These are phyloP conservation scores for Drosophila kohkoa DNA, from an alignment of 1,140 invertebrate species.

Conservation along the genomic window DNA sequence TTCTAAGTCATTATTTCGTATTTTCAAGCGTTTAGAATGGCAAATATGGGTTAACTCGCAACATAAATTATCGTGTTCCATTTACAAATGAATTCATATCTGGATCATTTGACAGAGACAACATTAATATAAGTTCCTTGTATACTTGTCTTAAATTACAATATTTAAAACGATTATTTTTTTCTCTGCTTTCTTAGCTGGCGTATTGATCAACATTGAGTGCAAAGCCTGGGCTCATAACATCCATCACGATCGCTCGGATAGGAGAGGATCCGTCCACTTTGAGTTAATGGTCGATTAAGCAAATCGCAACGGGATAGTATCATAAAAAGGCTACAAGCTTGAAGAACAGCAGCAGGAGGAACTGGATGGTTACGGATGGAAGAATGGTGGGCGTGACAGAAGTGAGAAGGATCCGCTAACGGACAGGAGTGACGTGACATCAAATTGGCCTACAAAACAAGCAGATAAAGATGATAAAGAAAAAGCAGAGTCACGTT, in stretches of 20 bases:
- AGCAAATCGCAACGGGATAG: slow-evolving; percentile 69
- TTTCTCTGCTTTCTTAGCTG: slow-evolving; percentile 85
- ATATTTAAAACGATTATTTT: not conserved
- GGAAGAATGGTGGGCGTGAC: not conserved
- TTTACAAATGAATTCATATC: not conserved
- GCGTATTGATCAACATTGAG: slow-evolving; percentile 97
- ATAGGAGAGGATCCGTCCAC: slow-evolving; percentile 96
- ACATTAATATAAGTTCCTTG: too few relatives aligned
- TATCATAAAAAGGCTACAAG: slow-evolving; percentile 30
- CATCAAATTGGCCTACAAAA: slow-evolving; percentile 29
- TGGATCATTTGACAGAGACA: too few relatives aligned
- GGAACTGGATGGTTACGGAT: not conserved
- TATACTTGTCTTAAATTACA: not conserved
- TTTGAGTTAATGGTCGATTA: slow-evolving; percentile 98
- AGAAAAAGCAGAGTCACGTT: slow-evolving; percentile 43
- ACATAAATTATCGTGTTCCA: not conserved
- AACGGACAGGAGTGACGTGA: slow-evolving; percentile 3
- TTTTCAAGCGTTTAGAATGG: slow-evolving; percentile 14
- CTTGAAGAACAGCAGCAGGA: slow-evolving; percentile 21
- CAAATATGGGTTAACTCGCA: slow-evolving; percentile 7
- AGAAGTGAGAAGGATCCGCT: slow-evolving; percentile 4
- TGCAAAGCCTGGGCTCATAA: slow-evolving; percentile 98
- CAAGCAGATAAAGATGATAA: slow-evolving; percentile 27
- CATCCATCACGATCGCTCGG: slow-evolving; percentile 94
- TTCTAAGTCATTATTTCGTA: slow-evolving; percentile 31